These are phyloP conservation scores for Sarcophaga bullata DNA, from an alignment of 1,140 invertebrate genomes.

Conservation along the genomic window DNA sequence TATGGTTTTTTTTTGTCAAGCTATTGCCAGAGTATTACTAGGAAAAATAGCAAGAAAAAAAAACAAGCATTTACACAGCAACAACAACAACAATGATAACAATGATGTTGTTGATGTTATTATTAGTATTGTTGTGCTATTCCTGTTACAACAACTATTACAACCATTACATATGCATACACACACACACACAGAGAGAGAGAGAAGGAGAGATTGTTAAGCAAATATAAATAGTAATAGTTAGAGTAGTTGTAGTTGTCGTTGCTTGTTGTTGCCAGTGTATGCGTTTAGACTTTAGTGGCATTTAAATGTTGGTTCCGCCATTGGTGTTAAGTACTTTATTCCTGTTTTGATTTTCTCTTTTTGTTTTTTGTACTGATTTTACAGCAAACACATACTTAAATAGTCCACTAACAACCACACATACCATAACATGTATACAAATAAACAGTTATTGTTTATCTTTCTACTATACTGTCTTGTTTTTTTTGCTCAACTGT, in stretches of 20 bases:
- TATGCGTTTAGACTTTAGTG: background rate
- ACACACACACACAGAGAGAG: no score
- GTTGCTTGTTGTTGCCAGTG: background rate
- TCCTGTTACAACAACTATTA: background rate
- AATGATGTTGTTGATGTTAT: conserved; percentile 21
- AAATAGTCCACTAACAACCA: background rate
- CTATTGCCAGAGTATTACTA: no score
- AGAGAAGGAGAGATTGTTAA: no score
- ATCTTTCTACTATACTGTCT: background rate
- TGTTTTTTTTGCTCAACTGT: background rate
- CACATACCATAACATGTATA: background rate
- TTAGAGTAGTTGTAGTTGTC: background rate
- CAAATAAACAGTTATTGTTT: background rate
- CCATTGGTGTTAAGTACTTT: conserved; percentile 18
- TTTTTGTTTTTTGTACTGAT: background rate
- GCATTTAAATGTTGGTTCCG: conserved; percentile 24
- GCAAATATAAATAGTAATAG: no score
- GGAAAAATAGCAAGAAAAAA: background rate
- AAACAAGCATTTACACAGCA: background rate
- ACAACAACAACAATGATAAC: no score
- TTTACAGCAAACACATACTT: background rate
- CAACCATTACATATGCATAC: background rate
- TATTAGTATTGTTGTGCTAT: background rate
- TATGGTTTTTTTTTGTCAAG: no score
- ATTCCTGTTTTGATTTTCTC: background rate